These are phyloP conservation scores for Ptilorrhoa leucosticta DNA, from an alignment of 2,113 vertebrate genomes.

Conservation along the genomic window DNA sequence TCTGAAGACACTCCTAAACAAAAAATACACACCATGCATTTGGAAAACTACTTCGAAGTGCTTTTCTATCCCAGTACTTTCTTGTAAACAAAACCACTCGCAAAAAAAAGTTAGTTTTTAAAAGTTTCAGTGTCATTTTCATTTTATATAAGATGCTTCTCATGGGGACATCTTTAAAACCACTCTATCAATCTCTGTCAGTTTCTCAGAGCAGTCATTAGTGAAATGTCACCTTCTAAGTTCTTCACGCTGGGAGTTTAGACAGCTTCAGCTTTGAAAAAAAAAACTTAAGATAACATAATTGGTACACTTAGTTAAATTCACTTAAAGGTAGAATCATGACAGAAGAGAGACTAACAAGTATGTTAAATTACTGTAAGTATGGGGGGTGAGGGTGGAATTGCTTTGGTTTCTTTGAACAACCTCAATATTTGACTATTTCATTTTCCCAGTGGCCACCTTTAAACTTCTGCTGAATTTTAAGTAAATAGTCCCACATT, in stretches of 20 bases:
- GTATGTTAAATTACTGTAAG: background rate
- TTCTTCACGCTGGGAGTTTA: slow-evolving; percentile 37
- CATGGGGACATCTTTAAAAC: slow-evolving; percentile 40
- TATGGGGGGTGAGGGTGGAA: background rate
- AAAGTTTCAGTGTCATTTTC: slow-evolving; percentile 52
- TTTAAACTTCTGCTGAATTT: background rate
- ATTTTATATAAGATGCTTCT: slow-evolving; percentile 36
- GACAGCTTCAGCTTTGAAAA: slow-evolving; percentile 42
- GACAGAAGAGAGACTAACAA: background rate
- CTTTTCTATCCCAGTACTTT: background rate
- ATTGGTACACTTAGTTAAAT: slow-evolving; percentile 31
- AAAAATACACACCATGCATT: accelerated
- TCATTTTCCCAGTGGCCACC: background rate
- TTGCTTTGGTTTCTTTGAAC: background rate
- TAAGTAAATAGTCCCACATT: background rate
- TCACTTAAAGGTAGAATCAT: background rate
- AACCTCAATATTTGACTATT: background rate
- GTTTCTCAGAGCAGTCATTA: slow-evolving; percentile 66
- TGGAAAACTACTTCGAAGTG: background rate
- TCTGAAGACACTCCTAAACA: background rate
- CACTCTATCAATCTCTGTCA: slow-evolving; percentile 72
- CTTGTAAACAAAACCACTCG: background rate
- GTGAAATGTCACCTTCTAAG: slow-evolving; percentile 75
- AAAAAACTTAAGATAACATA: slow-evolving; percentile 34
- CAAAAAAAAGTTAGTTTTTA: background rate